Conservation (phyloP, 2,888 invertebrate genomes). For the Brachypalpus laphriformis region DNA sequence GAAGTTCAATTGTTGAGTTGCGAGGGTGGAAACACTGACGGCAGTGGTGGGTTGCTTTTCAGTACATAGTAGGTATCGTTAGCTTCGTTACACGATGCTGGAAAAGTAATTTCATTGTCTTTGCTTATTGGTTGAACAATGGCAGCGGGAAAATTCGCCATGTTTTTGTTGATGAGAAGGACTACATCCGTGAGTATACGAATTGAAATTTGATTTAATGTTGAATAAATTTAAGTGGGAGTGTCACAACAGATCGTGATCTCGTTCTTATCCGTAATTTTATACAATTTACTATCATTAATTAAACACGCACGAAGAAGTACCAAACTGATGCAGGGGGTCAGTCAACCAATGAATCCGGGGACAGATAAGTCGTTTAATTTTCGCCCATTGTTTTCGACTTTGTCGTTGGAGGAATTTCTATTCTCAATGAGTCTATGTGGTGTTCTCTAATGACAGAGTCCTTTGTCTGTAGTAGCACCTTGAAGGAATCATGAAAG, state of each 20-base stretch:
- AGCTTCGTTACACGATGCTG: conserved; percentile 11
- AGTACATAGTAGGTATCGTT: background rate
- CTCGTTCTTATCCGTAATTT: background rate
- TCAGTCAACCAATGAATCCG: too few relatives aligned
- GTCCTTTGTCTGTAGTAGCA: background rate
- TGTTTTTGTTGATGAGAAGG: conserved; percentile 28
- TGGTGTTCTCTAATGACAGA: conserved; percentile 23
- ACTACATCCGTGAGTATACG: background rate
- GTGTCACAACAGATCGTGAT: background rate
- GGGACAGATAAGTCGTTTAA: background rate
- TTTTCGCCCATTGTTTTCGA: conserved; percentile 15
- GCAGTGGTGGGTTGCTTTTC: conserved; percentile 8
- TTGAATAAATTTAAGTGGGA: conserved; percentile 26
- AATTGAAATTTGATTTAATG: conserved; percentile 44
- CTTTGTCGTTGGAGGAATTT: background rate
- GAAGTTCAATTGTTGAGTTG: conserved; percentile 52
- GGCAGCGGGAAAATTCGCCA: conserved; percentile 17
- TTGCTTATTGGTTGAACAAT: conserved; percentile 31
- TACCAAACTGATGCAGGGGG: background rate
- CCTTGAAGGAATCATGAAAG: conserved; percentile 1
- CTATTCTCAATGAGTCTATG: background rate
- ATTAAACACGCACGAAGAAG: conserved; percentile 52
- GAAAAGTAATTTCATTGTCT: conserved; percentile 50
- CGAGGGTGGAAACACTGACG: conserved; percentile 5
- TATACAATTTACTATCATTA: conserved; percentile 30